Evolutionary conservation across 1,140 invertebrate species (phyloP).

Genomic region (Cotesia vestalis): DNA sequence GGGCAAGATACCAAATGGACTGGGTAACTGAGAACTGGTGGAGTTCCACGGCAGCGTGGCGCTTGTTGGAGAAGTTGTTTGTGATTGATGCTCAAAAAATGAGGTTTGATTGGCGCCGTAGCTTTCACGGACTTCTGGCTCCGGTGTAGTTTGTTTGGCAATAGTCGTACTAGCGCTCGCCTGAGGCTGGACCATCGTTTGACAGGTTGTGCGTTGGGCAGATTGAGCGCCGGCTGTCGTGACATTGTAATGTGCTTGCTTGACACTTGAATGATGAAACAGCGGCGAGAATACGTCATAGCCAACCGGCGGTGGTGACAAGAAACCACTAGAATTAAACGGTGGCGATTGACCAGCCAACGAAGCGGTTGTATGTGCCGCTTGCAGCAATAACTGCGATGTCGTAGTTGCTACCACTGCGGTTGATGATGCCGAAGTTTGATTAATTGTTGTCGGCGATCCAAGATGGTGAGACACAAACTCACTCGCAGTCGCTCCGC

Average conservation of each 20-base stretch:
- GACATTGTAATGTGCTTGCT: slow-evolving; percentile 70
- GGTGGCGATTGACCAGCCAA: slow-evolving; percentile 72
- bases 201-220: slow-evolving; percentile 48
- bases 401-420: slow-evolving; percentile 52
- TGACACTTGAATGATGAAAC: slow-evolving; percentile 75
- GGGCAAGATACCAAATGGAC: slow-evolving; percentile 79
- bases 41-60: slow-evolving; percentile 69
- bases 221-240: slow-evolving; percentile 55
- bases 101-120: slow-evolving; percentile 68
- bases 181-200: slow-evolving; percentile 68
- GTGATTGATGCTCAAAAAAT: slow-evolving; percentile 73
- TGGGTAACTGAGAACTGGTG: slow-evolving; percentile 73
- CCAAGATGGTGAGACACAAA: slow-evolving; percentile 71
- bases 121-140: slow-evolving; percentile 70
- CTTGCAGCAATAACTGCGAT: slow-evolving; percentile 71
- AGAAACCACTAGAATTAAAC: slow-evolving; percentile 75
- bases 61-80: slow-evolving; percentile 66
- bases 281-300: slow-evolving; percentile 79
- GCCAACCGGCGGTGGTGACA: slow-evolving; percentile 73
- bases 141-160: slow-evolving; percentile 65
- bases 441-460: slow-evolving; percentile 54
- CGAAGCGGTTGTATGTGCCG: slow-evolving; percentile 70
- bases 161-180: slow-evolving; percentile 22
- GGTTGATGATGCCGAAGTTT: slow-evolving; percentile 67
- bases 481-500: slow-evolving; percentile 63